Evolutionary conservation across 2,113 vertebrate genomes (phyloP).

Genomic region (Nothobranchius furzeri): DNA sequence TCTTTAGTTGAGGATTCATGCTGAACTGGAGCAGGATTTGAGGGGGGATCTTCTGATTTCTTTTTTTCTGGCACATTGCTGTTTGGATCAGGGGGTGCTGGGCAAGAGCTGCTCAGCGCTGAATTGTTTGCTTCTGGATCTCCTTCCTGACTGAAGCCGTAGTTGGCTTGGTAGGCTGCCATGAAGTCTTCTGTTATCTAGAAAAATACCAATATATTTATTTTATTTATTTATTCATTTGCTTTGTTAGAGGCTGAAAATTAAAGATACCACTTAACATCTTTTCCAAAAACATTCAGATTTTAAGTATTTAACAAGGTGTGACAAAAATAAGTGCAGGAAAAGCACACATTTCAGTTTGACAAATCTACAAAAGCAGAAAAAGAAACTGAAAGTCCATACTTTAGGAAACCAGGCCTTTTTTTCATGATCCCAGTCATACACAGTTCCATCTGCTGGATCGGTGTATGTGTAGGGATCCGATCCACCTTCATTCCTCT

Average conservation of each 20-base stretch:
- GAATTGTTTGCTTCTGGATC: constrained; percentile 64
- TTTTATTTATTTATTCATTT: no score
- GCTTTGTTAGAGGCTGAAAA: background rate
- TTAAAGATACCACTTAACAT: background rate
- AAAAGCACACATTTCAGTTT: no score
- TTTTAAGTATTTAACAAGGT: no score
- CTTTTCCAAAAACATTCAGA: no score
- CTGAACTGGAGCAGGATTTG: constrained; percentile 47
- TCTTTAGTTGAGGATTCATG: constrained; percentile 67
- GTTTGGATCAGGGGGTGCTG: constrained; percentile 46
- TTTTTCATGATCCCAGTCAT: constrained; percentile 93
- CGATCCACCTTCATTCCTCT: constrained; percentile 54
- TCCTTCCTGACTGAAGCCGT: constrained; percentile 85
- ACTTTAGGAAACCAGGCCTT: constrained; percentile 98
- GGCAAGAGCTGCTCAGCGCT: constrained; percentile 31
- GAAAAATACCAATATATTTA: constrained; percentile 43
- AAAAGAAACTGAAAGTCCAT: constrained; percentile 15
- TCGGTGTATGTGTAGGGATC: constrained; percentile 83
- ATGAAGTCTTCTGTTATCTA: constrained; percentile 97
- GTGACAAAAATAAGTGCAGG: no score
- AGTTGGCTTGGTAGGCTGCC: constrained; percentile 93
- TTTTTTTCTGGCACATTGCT: constrained; percentile 41
- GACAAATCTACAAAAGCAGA: background rate
- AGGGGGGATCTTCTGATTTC: constrained; percentile 27
- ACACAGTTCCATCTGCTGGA: constrained; percentile 86